phyloP scores from a whole-genome alignment of 2,888 invertebrate genomes.

The Xylophagus ater region DNA sequence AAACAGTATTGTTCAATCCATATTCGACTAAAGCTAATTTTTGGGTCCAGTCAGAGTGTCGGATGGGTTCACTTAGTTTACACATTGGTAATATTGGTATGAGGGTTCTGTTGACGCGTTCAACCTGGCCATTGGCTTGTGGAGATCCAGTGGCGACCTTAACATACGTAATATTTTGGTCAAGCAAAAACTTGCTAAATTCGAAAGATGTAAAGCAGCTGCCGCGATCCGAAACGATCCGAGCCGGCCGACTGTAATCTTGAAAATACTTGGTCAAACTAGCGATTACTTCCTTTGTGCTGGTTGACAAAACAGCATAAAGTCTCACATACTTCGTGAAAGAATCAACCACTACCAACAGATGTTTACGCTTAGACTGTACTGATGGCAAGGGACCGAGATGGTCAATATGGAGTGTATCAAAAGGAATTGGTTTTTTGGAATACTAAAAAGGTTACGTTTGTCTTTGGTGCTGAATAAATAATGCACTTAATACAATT shows the following conservation, averaged over 20 bases:
- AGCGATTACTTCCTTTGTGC: slow-evolving; percentile 10
- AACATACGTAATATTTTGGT: slow-evolving; percentile 9
- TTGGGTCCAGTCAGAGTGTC: slow-evolving; percentile 13
- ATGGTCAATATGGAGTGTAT: slow-evolving; percentile 11
- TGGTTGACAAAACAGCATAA: slow-evolving; percentile 9
- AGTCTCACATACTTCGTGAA: slow-evolving; percentile 10
- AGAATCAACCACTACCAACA: slow-evolving; percentile 9
- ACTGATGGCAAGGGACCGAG: not conserved
- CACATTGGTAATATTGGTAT: slow-evolving; percentile 11
- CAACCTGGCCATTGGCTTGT: slow-evolving; percentile 12
- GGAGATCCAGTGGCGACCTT: slow-evolving; percentile 13
- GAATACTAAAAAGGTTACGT: slow-evolving; percentile 4
- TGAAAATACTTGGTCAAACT: slow-evolving; percentile 15
- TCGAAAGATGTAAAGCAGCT: slow-evolving; percentile 11
- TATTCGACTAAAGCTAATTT: slow-evolving; percentile 7
- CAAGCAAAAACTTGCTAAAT: slow-evolving; percentile 5
- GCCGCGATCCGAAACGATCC: slow-evolving; percentile 11
- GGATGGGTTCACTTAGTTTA: slow-evolving; percentile 11
- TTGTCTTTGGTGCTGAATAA: slow-evolving; percentile 3
- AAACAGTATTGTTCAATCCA: slow-evolving; percentile 5
- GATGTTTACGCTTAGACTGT: slow-evolving; percentile 8
- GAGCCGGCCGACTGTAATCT: slow-evolving; percentile 9
- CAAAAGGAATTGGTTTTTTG: slow-evolving; percentile 10
- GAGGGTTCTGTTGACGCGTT: slow-evolving; percentile 5
- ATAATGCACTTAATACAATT: slow-evolving; percentile 10